Evolutionary conservation across 2,888 invertebrate genomes (phyloP).

Genomic region (Epiblema foenella): DNA sequence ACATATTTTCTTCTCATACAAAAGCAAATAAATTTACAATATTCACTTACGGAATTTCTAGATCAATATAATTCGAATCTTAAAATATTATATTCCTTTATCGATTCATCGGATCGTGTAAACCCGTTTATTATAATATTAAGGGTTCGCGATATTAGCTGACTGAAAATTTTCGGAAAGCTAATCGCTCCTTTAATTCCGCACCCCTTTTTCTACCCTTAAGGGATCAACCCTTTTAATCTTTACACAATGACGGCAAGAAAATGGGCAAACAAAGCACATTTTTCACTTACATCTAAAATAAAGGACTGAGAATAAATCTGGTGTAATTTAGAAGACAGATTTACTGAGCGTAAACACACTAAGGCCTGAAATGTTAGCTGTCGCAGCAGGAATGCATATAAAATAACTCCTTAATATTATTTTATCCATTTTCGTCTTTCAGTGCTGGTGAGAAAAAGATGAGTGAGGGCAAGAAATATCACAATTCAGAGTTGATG

Average conservation of each 20-base stretch:
- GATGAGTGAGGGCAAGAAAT: neutral
- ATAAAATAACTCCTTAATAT: neutral
- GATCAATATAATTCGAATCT: neutral
- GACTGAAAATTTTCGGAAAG: slow-evolving; percentile 31
- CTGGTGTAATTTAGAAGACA: slow-evolving; percentile 2
- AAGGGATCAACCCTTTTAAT: slow-evolving; percentile 32
- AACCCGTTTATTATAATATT: slow-evolving; percentile 15
- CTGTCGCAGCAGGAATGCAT: neutral
- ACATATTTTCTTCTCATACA: too few species aligned
- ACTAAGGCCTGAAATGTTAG: neutral
- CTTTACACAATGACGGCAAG: slow-evolving; percentile 36
- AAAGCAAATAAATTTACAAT: too few species aligned
- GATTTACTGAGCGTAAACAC: neutral
- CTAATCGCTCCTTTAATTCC: slow-evolving; percentile 40
- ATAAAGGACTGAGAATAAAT: neutral
- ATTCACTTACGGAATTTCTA: neutral
- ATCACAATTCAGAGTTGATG: neutral
- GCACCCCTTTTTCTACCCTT: slow-evolving; percentile 22
- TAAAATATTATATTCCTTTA: neutral
- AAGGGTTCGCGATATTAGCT: slow-evolving; percentile 25
- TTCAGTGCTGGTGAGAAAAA: neutral
- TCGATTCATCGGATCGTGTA: neutral
- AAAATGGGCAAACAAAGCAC: slow-evolving; percentile 37
- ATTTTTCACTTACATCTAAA: slow-evolving; percentile 36
- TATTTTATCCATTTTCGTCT: neutral